Evolutionary conservation across 2,888 invertebrate species (phyloP), one percentile per base, ranked within the genome.

Genomic region (Cataglyphis cursor): DNA sequence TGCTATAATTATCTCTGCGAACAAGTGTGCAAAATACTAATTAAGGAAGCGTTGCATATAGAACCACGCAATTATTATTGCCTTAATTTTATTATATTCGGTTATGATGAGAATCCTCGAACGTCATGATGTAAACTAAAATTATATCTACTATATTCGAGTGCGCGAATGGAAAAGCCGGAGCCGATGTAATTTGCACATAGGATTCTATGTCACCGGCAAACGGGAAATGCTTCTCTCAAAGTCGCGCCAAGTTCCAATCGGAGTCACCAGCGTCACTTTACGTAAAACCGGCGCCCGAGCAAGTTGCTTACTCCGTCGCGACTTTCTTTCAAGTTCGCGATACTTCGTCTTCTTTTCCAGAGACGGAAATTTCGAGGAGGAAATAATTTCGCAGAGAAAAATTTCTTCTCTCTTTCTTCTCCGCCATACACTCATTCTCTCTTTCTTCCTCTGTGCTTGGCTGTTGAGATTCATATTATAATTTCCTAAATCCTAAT

Each of bases 271-370:
- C 76, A 54, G 82, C 65, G 81, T 82, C 78, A 81, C 84, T 88
- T 87, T 81, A 62, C 84, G 88, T 85, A 83, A 87, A 82, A 82
- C 82, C 80, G 59, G 76, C 82, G 73, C 61, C 31, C 59, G 78
- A 61, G 48, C 87, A 59, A 84, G 82, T 72, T 51, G 62, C 83
- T 81, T 73, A 81, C 68, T 38, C 59, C 61, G 73, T 57, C 66
- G 66, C 73, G 83, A 85, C 81, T 81, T 86, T 86, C 70, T 62
- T 38, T 66, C 72, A 74, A 65, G 61, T 70, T 66, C 68, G 76
- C 62, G 82, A 86, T 88, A 86, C 88, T 78, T 89, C 81, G 65
- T 70, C 82, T 84, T 88, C 84, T 12, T 57, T 76, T 59, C 59
- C 57, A 44, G 48, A 66, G 81, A 84, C 59, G 35, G 8, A n/a